Evolutionary conservation across 2,888 invertebrate genomes (phyloP).

Genomic region (Odontocolon sp.): DNA sequence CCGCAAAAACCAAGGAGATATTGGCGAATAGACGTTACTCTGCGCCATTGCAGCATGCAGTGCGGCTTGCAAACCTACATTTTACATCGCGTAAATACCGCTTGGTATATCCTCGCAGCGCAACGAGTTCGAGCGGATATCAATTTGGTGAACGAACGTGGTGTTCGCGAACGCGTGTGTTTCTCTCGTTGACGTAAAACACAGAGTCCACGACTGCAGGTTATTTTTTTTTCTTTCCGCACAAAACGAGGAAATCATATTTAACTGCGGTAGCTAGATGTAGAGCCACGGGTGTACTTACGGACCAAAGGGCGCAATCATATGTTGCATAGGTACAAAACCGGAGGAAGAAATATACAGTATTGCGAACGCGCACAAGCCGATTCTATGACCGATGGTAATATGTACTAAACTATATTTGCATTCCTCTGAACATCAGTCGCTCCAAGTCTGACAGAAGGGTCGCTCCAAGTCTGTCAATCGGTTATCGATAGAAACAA

Average conservation of each 20-base stretch:
- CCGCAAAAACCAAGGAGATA: constrained; percentile 15
- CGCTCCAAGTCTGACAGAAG: constrained; percentile 1
- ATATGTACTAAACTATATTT: constrained; percentile 19
- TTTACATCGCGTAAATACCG: constrained; percentile 42
- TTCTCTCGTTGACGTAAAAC: constrained; percentile 41
- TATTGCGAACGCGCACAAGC: constrained; percentile 24
- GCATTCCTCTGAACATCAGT: constrained; percentile 28
- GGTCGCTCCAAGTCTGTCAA: background rate
- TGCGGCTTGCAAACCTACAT: constrained; percentile 15
- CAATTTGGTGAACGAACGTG: constrained; percentile 36
- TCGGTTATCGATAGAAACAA: constrained; percentile 25
- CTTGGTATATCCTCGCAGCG: background rate
- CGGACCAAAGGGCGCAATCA: constrained; percentile 44
- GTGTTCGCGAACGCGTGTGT: background rate
- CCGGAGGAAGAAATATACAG: constrained; percentile 19
- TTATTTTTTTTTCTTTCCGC: background rate
- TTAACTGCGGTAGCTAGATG: constrained; percentile 27
- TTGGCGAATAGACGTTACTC: background rate
- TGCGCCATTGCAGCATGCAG: background rate
- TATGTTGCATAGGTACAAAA: constrained; percentile 2
- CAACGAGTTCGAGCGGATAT: constrained; percentile 37
- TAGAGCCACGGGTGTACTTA: constrained; percentile 36
- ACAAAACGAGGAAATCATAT: constrained; percentile 44
- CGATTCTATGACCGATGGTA: background rate
- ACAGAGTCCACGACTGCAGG: constrained; percentile 8